Percentiles rank a stretch among this genome's conserved stretches.
Conservation (phyloP, 2,888 invertebrate species). For the Xestia ashworthii region DNA sequence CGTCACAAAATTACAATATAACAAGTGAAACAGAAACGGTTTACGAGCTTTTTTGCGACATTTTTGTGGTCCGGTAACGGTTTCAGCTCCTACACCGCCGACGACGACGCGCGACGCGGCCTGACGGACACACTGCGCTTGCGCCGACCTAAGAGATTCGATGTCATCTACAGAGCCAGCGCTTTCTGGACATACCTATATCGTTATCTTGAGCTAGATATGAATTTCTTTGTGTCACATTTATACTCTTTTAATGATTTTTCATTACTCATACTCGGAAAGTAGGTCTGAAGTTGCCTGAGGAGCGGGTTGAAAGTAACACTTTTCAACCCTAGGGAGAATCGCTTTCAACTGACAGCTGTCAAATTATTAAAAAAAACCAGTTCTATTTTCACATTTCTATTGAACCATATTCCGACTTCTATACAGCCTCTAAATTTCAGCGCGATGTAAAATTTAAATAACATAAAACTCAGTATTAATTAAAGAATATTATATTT, state of each 20-base stretch:
- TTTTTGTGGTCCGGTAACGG: slow-evolving; percentile 87
- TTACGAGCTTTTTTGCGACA: slow-evolving; percentile 84
- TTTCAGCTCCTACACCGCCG: slow-evolving; percentile 77
- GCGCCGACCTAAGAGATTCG: slow-evolving; percentile 47
- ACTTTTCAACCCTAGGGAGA: no score
- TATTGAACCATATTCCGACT: no score
- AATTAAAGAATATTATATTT: no score
- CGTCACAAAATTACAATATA: slow-evolving; percentile 84
- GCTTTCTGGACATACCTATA: slow-evolving; percentile 26
- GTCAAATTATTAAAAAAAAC: no score
- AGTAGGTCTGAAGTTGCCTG: no score
- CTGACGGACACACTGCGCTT: slow-evolving; percentile 70
- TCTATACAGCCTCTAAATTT: no score
- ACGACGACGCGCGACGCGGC: slow-evolving; percentile 57
- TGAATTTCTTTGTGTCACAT: slow-evolving; percentile 9
- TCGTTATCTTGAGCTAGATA: slow-evolving; percentile 6
- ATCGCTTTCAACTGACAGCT: no score
- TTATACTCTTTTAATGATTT: slow-evolving; percentile 10
- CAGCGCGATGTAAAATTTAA: no score
- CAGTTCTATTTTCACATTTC: no score
- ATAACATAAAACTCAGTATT: no score
- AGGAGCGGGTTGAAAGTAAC: no score
- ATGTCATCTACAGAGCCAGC: slow-evolving; percentile 51
- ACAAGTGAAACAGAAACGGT: slow-evolving; percentile 88
- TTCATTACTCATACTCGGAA: no score